Percentiles rank a stretch among this genome's conserved stretches.
Evolutionary conservation across 1,140 invertebrate genomes (phyloP).

Genomic region (Drosophila littoralis): DNA sequence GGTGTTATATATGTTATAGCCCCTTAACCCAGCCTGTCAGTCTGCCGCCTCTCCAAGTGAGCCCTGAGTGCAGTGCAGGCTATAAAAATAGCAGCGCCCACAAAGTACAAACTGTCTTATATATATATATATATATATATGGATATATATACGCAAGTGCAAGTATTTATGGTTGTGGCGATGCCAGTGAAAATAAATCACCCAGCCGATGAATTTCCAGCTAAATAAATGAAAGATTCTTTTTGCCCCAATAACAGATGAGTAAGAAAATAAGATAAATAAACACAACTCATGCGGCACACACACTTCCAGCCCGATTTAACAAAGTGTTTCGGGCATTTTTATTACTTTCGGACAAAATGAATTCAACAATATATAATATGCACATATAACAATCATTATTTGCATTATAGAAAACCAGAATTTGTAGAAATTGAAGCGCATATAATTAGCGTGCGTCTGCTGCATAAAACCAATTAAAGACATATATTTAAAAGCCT

Average conservation of each 20-base stretch:
- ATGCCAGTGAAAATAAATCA: constrained; percentile 56
- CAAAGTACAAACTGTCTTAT: constrained; percentile 13
- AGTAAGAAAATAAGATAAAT: constrained; percentile 17
- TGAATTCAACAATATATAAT: no score
- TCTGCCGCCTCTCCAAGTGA: constrained; percentile 19
- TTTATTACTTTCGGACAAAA: neutral
- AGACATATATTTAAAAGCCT: no score
- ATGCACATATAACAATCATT: no score
- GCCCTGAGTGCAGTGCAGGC: constrained; percentile 50
- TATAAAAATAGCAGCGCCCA: constrained; percentile 64
- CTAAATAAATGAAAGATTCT: constrained; percentile 48
- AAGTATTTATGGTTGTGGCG: constrained; percentile 26
- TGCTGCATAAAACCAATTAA: no score
- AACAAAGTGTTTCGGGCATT: neutral
- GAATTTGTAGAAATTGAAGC: no score
- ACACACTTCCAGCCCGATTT: constrained; percentile 4
- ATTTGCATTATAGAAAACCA: no score
- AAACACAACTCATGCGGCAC: neutral
- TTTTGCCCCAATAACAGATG: constrained; percentile 19
- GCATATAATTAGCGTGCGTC: no score
- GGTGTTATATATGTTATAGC: constrained; percentile 49
- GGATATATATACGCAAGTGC: neutral
- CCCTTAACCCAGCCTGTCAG: constrained; percentile 17
- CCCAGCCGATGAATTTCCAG: constrained; percentile 54
- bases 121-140: constrained; percentile 5